Base-by-base conservation (phyloP, 1,140 invertebrate species). In the Drosophila tsacasi region DNA sequence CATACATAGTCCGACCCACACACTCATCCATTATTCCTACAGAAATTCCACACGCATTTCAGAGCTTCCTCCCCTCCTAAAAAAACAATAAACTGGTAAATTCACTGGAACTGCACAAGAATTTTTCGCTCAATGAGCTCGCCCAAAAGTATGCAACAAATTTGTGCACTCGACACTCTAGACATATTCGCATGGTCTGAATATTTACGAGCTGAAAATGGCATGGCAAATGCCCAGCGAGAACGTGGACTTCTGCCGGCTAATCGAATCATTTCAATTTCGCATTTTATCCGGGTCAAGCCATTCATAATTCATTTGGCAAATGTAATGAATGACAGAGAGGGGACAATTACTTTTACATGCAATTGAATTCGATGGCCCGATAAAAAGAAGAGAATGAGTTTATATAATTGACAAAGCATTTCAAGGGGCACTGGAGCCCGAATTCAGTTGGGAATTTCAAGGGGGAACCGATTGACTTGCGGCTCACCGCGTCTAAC, bases 381-480 rank as follows among this genome's bases (percentile, higher is more conserved):
- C 7, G 30, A 74, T 73, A 73, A 61, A 42, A 25, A 35, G 10
- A 13, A 40, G 55, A 40, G 55, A 61, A 15, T 42, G 54, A 32
- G 35, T 60, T 50, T 72, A 61, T 19, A 27, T 61, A 74, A 73
- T 74, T 50, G 47, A 47, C 68, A 75, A 58, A 35, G 64, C 55
- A 73, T 47, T 74, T 42, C 46, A 37, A 47, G 3, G 37, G 40
- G 46, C 21, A 21, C 40, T 61, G 47, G 13, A 25, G 40, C 8
- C 32, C 23, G 25, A 79, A 69, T 65, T 66, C 74, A 54, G 50
- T 46, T 47, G 42, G 40, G 61, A 79, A 62, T 76, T 69, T 46
- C 50, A 65, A 76, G 58, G 58, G 55, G 40, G 9, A 5, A 46
- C 25, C 79, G 61, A 85, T 81, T 85, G 68, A 85, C 71, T 85